Base-by-base conservation (phyloP, 2,888 invertebrate species). In the Prenolepis imparis region DNA sequence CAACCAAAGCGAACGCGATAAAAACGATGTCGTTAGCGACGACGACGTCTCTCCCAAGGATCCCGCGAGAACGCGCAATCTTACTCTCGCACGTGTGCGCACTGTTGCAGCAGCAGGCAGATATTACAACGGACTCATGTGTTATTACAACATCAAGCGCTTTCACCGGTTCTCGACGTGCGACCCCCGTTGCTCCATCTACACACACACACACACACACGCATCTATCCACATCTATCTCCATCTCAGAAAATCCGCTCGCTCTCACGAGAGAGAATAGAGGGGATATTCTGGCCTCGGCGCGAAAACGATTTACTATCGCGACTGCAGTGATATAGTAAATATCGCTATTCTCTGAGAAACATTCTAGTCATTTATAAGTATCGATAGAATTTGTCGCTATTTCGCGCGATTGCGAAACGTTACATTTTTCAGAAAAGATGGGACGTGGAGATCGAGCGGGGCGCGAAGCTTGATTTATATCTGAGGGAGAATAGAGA, bases 101-200 rank as follows among this genome's bases (percentile, higher is more conserved):
- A 12, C 67, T 67, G 55, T 52, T 21, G 44, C 41, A 61, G 57
- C 72, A 39, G 61, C 61, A 28, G 55, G n/a, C 55, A 67, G 67
- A 55, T 39, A 67, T 77, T 77, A 77, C 77, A 32, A n/a, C 77
- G 67, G 57, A 52, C 39, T 70, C 44, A 32, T 57, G 78, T 21
- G 78, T 44, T 78, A 78, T 78, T 78, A 70, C 78, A 44, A 52
- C 78, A 64, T 24, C 77, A 12, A 67, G 72, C 44, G 59, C 78
- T 70, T 70, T 80, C 78, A 80, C 78, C 72, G 59, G 11, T 67
- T 55, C 68, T 80, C 59, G 52, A 15, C 28, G 21, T n/a, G 32
- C 39, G 8, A 52, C 24, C 24, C 39, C 39, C 36, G 48, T 36
- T 15, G 41, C 55, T 28, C 57, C 32, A 67, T 63, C 24, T 61